These are phyloP conservation scores for Crenichthys baileyi DNA, from an alignment of 2,797 vertebrate genomes.

Conservation along the genomic window DNA sequence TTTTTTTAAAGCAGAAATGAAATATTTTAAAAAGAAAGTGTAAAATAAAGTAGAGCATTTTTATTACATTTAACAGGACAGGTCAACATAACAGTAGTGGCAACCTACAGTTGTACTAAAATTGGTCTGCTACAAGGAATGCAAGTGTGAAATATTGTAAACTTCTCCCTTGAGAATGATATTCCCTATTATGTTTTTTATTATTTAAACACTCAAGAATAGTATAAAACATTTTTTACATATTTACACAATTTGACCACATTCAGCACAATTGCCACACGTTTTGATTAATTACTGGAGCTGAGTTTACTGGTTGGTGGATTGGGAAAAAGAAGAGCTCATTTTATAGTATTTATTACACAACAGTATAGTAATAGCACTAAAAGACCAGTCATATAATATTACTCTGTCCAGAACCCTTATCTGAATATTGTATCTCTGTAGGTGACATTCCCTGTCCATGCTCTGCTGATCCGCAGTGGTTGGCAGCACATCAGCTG, in stretches of 20 bases:
- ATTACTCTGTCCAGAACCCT: too few species aligned
- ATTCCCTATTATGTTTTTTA: neutral
- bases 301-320: neutral
- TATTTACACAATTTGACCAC: neutral
- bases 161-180: neutral
- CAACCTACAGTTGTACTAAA: neutral
- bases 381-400: neutral
- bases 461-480: slow-evolving; percentile 74
- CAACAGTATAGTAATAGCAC: neutral
- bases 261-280: neutral
- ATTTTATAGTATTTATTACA: too few species aligned
- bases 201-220: neutral
- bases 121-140: neutral
- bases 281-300: neutral
- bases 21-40: too few species aligned
- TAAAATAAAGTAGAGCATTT: too few species aligned
- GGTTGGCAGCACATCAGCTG: slow-evolving; percentile 88
- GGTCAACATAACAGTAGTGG: neutral
- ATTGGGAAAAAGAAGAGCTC: too few species aligned
- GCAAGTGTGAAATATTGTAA: neutral
- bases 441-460: slow-evolving; percentile 82
- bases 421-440: neutral
- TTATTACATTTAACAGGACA: neutral
- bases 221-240: neutral
- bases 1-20: too few species aligned